phyloP scores from a whole-genome alignment of 2,113 vertebrate genomes.

The Cisticola juncidis region DNA sequence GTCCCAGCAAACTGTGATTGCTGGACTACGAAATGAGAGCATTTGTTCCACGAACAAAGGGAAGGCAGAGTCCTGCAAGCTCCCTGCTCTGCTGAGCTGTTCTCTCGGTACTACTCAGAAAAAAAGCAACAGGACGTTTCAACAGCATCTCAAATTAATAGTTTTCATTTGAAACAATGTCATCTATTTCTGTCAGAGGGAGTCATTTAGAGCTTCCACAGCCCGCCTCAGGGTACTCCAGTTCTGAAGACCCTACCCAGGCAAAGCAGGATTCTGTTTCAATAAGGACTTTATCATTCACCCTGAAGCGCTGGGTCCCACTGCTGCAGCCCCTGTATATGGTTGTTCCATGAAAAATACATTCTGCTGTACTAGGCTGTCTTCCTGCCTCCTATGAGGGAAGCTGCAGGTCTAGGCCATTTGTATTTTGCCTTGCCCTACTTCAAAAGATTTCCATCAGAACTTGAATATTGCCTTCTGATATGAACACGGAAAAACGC shows the following conservation, averaged over 20 bases:
- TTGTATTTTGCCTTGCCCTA: not conserved
- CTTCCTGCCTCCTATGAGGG: not conserved
- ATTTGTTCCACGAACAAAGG: not conserved
- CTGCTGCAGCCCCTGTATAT: not conserved
- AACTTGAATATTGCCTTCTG: conserved; percentile 6
- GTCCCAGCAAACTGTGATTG: not conserved
- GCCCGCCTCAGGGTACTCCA: not conserved
- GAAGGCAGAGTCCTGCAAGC: not conserved
- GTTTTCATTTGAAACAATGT: not conserved
- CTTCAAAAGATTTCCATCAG: conserved; percentile 15
- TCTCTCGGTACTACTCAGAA: not conserved
- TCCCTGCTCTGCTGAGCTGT: not conserved
- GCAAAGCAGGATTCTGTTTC: not conserved
- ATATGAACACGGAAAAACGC: not conserved
- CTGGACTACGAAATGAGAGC: not conserved
- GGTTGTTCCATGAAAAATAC: not conserved
- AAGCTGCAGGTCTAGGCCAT: not conserved
- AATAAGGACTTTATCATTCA: not conserved
- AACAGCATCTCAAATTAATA: not conserved
- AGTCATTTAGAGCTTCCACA: not conserved
- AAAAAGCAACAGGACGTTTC: not conserved
- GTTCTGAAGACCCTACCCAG: not conserved
- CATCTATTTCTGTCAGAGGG: not conserved
- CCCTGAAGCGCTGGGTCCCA: not conserved
- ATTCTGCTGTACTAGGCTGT: not conserved